Evolutionary conservation across 2,113 vertebrate species (phyloP), one percentile per base, ranked within the genome.

Genomic region (Myrmophylax atrothorax): DNA sequence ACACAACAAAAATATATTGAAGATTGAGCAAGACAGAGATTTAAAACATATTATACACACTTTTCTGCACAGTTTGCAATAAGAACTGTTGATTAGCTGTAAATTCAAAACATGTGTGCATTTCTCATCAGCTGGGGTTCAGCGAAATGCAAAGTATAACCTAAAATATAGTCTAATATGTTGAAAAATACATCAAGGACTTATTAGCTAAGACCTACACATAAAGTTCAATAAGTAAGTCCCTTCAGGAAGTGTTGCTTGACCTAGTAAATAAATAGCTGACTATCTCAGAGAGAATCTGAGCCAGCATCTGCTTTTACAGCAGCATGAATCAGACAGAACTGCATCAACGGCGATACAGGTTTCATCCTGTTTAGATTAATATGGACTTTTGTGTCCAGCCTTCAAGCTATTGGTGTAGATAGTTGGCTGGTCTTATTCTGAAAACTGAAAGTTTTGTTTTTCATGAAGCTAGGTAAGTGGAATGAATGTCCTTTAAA

Each of bases 391-490:
- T 87, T 60, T 23, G 17, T 92, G 35, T 23, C 19, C 38, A 73
- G 38, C 50, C 28, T 87, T 82, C 49, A 91, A 83, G 37, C 42
- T 74, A 7, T 66, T 74, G 47, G 9, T 87, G 53, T 42, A 74
- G 53, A 75, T 66, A 59, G 20, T 50, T 81, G 56, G 26, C 29
- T 85, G 62, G 31, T 68, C 81, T 44, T 60, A 59, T 84, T 91
- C 38, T 86, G 60, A 91, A 95, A 92, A 87, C 18, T 28, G 63
- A 62, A 89, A 68, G 62, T 90, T 96, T 67, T 87, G 42, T 18
- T 84, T 92, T 74, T 84, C 47, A 10, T 70, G 18, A n/a, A 56
- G 47, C 7, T 93, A 50, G 42, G 4, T 60, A 44, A 77, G 59
- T 68, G 46, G 24, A 67, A 62, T 62, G 44, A 91, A 44, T 75